Evolutionary conservation across 2,888 invertebrate species (phyloP).

Genomic region (Xanthorhoe designata): DNA sequence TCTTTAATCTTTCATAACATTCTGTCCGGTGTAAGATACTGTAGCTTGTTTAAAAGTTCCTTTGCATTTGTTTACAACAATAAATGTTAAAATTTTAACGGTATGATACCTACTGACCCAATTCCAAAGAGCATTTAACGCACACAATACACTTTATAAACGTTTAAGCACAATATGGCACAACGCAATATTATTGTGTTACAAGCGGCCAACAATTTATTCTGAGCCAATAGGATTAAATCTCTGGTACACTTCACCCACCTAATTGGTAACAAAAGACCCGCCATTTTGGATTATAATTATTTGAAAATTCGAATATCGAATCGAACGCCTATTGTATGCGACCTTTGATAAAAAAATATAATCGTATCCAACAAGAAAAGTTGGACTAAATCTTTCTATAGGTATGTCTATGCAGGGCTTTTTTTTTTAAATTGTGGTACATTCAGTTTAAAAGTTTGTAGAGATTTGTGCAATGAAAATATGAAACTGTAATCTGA

Average conservation of each 20-base stretch:
- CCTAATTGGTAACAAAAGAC: slow-evolving; percentile 68
- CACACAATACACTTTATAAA: slow-evolving; percentile 49
- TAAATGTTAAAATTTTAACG: neutral
- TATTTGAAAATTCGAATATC: slow-evolving; percentile 58
- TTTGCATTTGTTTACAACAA: neutral
- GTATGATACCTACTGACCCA: slow-evolving; percentile 40
- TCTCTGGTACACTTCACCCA: slow-evolving; percentile 65
- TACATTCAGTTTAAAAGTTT: neutral
- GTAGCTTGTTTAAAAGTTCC: neutral
- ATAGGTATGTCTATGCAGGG: no score
- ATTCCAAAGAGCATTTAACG: slow-evolving; percentile 39
- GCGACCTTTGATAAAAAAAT: slow-evolving; percentile 23
- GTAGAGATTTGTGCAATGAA: neutral
- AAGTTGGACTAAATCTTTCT: neutral
- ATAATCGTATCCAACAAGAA: slow-evolving; percentile 29
- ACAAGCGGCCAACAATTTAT: slow-evolving; percentile 49
- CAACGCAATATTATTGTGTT: slow-evolving; percentile 55
- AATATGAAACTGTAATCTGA: no score
- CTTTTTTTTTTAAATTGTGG: neutral
- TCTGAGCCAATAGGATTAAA: slow-evolving; percentile 61
- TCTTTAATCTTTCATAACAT: no score
- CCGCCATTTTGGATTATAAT: slow-evolving; percentile 62
- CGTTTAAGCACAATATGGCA: slow-evolving; percentile 56
- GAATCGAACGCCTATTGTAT: slow-evolving; percentile 36
- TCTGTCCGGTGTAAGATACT: no score